Evolutionary conservation across 1,140 invertebrate species (phyloP).

Genomic region (Zophobas atratus): DNA sequence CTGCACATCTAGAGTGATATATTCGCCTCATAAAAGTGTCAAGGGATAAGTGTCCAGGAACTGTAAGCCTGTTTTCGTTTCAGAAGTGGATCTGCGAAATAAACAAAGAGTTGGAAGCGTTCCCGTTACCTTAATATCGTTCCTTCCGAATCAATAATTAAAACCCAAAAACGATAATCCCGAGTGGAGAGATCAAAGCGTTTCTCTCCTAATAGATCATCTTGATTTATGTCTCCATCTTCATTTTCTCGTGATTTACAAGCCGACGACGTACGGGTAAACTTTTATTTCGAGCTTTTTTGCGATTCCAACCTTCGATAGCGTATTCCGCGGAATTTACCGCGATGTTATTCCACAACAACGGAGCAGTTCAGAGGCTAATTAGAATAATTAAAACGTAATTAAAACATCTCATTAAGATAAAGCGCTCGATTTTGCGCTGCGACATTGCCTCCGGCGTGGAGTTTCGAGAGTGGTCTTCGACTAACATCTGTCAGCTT

Average conservation of each 20-base stretch:
- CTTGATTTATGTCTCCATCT: conserved; percentile 4
- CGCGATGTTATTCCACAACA: conserved; percentile 23
- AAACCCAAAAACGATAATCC: conserved; percentile 12
- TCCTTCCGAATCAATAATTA: neutral
- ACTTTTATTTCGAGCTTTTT: neutral
- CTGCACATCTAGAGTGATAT: too few relatives aligned
- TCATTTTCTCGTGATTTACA: neutral
- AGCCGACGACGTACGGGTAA: neutral
- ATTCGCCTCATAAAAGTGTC: too few relatives aligned
- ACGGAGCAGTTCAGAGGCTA: conserved; percentile 14
- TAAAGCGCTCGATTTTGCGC: neutral
- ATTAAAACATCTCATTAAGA: conserved; percentile 41
- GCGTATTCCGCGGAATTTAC: conserved; percentile 16
- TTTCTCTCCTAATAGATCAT: conserved; percentile 9
- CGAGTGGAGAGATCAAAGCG: neutral
- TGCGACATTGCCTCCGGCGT: neutral
- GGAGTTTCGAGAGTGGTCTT: neutral
- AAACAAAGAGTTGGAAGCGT: conserved; percentile 5
- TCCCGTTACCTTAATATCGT: neutral
- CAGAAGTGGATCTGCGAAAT: neutral
- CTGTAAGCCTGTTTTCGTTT: neutral
- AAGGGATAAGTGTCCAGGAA: neutral
- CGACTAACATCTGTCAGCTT: conserved; percentile 19
- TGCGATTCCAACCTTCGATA: conserved; percentile 6
- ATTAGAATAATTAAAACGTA: conserved; percentile 36